Evolutionary conservation across 2,797 vertebrate species (phyloP), one percentile per base, ranked within the genome.

Genomic region (Sebastes matsubarae): DNA sequence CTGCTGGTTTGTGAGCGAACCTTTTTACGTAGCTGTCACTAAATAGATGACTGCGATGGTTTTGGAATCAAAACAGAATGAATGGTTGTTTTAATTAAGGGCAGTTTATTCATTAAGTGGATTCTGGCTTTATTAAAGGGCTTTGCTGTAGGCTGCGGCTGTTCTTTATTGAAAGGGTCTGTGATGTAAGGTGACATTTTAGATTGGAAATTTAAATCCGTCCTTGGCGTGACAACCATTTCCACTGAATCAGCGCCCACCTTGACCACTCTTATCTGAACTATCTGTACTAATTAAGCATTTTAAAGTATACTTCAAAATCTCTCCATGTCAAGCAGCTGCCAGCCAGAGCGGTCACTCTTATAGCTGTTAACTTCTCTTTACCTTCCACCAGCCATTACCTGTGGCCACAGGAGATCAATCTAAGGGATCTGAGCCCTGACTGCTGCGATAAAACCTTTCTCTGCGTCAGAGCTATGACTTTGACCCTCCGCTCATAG

Each of bases 401-500:
- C 70, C 75, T 77, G 75, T 72, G 68, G 59, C 72, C 88, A 74
- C 81, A 54, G 66, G 78, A 77, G 87, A 86, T 91, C 91, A 79
- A 69, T 89, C 77, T 67, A 6, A 46, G 54, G 34, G 75, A 91
- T 88, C 73, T 84, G 68, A 88, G 75, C 22, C 70, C 75, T 30
- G 77, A 77, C 83, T 79, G 84, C 80, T 25, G 57, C 46, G 59
- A 75, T 83, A 83, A 83, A 92, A 80, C 73, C 75, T 36, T 46
- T 52, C 67, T 78, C 58, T 36, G 66, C 68, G 78, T 86, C 83
- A 59, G 34, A 78, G 73, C 57, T 55, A 27, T 83, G 83, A 85
- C 87, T 87, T 87, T 89, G 85, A 87, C 84, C 87, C 72, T 75
- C 54, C n/a, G 18, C 65, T 85, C 68, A 61, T 82, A 13, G 50